These are phyloP conservation scores for Nomia melanderi DNA, from an alignment of 1,140 invertebrate species.

Conservation along the genomic window DNA sequence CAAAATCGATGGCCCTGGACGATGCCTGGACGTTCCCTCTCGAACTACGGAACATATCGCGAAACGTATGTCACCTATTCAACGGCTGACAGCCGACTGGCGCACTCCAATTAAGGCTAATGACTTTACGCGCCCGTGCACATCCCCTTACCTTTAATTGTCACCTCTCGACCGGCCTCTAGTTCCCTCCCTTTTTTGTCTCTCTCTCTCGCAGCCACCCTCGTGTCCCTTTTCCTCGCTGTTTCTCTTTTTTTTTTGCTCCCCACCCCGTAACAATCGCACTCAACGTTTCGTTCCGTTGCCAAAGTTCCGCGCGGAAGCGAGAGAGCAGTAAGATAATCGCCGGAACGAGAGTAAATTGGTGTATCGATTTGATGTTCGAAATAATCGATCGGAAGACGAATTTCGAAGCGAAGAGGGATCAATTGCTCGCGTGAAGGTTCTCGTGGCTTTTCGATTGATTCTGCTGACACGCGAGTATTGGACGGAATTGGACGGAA, in stretches of 20 bases:
- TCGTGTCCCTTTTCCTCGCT: too few species aligned
- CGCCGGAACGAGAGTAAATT: neutral
- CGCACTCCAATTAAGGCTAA: constrained; percentile 65
- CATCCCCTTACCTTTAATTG: constrained; percentile 64
- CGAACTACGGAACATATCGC: constrained; percentile 54
- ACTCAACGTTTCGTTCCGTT: neutral
- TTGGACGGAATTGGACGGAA: too few species aligned
- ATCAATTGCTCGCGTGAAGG: too few species aligned
- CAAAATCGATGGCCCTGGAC: constrained; percentile 58
- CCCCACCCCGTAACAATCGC: neutral
- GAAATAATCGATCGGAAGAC: too few species aligned
- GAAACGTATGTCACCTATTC: constrained; percentile 63
- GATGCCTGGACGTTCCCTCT: constrained; percentile 52
- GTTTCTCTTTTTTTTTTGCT: neutral
- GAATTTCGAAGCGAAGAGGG: too few species aligned
- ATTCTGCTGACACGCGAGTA: too few species aligned
- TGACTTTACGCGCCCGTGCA: constrained; percentile 62
- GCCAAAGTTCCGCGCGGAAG: neutral
- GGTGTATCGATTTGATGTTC: too few species aligned
- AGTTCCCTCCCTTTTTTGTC: constrained; percentile 5
- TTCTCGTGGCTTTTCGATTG: too few species aligned
- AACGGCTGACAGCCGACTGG: constrained; percentile 58
- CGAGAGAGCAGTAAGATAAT: neutral
- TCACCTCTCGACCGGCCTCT: constrained; percentile 51
- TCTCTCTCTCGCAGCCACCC: neutral